Evolutionary conservation across 2,888 invertebrate genomes (phyloP).

Genomic region (Gortyna flavago): DNA sequence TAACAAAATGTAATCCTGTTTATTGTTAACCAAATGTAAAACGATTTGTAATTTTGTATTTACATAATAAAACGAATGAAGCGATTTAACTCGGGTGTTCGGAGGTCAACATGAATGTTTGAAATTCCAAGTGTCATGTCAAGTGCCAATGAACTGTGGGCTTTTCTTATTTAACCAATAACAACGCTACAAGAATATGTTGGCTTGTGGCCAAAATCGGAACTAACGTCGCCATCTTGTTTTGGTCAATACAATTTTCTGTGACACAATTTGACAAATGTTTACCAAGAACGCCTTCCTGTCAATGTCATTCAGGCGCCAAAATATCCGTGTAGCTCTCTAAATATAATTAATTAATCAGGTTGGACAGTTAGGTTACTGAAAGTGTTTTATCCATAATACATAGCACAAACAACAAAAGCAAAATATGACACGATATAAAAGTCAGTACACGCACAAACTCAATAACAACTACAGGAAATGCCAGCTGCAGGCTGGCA

Average conservation of each 20-base stretch:
- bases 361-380: no score
- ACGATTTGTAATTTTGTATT: background rate
- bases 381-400: background rate
- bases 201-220: background rate
- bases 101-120: background rate
- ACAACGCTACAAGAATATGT: background rate
- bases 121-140: background rate
- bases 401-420: background rate
- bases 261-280: no score
- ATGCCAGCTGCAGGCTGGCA: background rate
- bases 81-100: background rate
- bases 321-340: background rate
- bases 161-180: background rate
- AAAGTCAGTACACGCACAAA: background rate
- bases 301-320: background rate
- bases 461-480: background rate
- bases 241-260: background rate
- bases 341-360: background rate
- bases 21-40: conserved; percentile 14
- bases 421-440: background rate
- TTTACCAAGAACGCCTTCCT: background rate
- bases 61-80: background rate
- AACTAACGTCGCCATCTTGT: background rate
- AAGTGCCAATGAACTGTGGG: background rate
- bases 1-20: conserved; percentile 29